Conservation (phyloP, 2,113 vertebrate species). For the Sakesphorus luctuosus region DNA sequence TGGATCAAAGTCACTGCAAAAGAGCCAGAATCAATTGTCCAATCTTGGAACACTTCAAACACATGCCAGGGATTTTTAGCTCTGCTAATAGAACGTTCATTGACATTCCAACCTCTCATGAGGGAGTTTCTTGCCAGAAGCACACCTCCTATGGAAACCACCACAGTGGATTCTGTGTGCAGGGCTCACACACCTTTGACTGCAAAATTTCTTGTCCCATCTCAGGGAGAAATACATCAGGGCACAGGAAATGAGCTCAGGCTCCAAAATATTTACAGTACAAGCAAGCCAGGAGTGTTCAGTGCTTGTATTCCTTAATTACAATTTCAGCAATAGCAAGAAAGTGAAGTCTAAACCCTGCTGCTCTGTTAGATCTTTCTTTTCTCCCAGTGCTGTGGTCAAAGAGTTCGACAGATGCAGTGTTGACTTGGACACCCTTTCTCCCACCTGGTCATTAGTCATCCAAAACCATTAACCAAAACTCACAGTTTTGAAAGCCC, state of each 20-base stretch:
- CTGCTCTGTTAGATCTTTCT: not conserved
- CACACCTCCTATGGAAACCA: not conserved
- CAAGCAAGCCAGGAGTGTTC: not conserved
- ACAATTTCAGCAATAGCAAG: not conserved
- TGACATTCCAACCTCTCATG: not conserved
- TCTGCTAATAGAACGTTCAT: not conserved
- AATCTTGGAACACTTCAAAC: not conserved
- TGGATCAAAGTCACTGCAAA: conserved; percentile 74
- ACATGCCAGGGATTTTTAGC: not conserved
- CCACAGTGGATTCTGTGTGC: fast-evolving
- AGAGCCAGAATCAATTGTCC: not conserved
- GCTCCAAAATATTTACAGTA: conserved; percentile 24
- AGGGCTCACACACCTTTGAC: not conserved
- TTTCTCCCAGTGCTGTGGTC: not conserved
- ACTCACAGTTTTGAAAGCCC: not conserved
- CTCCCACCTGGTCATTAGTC: not conserved
- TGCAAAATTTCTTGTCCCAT: not conserved
- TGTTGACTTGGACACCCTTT: not conserved
- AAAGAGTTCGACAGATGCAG: not conserved
- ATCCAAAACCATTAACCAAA: not conserved
- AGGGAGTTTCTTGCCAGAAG: not conserved
- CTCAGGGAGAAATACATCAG: not conserved
- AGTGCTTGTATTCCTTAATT: not conserved
- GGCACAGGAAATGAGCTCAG: conserved; percentile 20
- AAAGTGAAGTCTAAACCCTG: not conserved